A percentile compares a stretch with the other conserved stretches of the same genome.
Conservation (phyloP, 1,140 invertebrate species). For the Planococcus citri region DNA sequence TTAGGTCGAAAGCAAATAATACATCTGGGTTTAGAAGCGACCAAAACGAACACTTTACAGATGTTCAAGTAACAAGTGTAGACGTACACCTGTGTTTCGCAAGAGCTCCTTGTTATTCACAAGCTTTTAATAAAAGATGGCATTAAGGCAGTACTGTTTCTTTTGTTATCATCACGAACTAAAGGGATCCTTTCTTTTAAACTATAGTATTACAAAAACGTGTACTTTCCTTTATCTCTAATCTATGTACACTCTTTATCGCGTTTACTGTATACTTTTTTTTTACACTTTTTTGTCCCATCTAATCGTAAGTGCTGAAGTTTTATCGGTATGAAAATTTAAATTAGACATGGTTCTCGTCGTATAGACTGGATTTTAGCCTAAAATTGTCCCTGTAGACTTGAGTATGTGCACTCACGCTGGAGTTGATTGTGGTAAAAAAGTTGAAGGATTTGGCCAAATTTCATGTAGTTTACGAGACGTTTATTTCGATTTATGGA, state of each 20-base stretch:
- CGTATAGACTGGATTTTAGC: too few species aligned
- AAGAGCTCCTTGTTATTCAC: slow-evolving; percentile 18
- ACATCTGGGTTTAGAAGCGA: slow-evolving; percentile 15
- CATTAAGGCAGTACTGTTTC: slow-evolving; percentile 16
- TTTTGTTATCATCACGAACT: slow-evolving; percentile 18
- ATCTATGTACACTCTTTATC: neutral
- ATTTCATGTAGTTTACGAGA: too few species aligned
- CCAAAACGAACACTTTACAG: slow-evolving; percentile 19
- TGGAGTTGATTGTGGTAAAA: too few species aligned
- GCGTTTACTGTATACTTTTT: neutral
- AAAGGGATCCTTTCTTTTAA: slow-evolving; percentile 17
- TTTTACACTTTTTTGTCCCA: neutral
- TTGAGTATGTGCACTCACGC: too few species aligned
- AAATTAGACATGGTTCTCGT: too few species aligned
- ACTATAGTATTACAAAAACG: slow-evolving; percentile 18
- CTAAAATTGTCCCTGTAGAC: too few species aligned
- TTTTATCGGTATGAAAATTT: too few species aligned
- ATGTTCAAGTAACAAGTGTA: slow-evolving; percentile 18
- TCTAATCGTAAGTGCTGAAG: too few species aligned
- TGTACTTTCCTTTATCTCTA: slow-evolving; percentile 16
- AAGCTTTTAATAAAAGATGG: slow-evolving; percentile 20
- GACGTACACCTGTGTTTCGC: slow-evolving; percentile 16
- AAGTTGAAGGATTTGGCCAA: too few species aligned
- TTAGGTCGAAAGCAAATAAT: slow-evolving; percentile 14
- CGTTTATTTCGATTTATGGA: too few species aligned